Percentiles rank a stretch among this genome's conserved stretches.
These are phyloP conservation scores for Philhelius pedissequus DNA, from an alignment of 2,888 invertebrate species.

Conservation along the genomic window DNA sequence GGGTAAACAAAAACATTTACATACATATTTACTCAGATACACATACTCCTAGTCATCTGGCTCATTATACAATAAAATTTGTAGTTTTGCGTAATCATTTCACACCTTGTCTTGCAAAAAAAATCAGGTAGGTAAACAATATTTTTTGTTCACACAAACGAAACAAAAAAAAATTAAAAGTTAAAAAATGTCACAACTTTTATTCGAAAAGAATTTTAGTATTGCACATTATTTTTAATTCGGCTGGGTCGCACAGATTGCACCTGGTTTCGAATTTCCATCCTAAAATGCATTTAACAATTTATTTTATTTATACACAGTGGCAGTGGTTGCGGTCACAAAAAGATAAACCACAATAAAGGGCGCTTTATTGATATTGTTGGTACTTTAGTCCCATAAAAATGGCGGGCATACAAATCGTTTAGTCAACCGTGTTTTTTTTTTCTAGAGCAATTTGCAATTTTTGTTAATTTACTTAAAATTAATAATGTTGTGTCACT, in stretches of 20 bases:
- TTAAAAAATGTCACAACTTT: conserved; percentile 10
- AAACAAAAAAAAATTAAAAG: not conserved
- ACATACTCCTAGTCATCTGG: conserved; percentile 18
- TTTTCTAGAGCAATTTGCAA: not conserved
- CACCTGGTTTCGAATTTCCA: conserved; percentile 20
- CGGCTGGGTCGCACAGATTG: not conserved
- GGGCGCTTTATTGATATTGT: conserved; percentile 19
- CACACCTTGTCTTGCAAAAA: conserved; percentile 34
- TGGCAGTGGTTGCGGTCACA: conserved; percentile 9
- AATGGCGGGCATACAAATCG: conserved; percentile 4
- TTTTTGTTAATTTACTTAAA: not conserved
- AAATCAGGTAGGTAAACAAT: conserved; percentile 18
- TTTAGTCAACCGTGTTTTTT: conserved; percentile 12
- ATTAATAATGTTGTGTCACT: not conserved
- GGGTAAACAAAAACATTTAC: not conserved
- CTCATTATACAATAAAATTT: conserved; percentile 1
- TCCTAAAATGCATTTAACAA: conserved; percentile 32
- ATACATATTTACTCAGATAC: conserved; percentile 8
- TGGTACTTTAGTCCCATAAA: not conserved
- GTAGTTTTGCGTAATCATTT: conserved; percentile 27
- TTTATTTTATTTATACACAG: not conserved
- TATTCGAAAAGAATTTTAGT: conserved; percentile 30
- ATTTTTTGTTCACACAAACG: not conserved
- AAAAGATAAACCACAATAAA: conserved; percentile 38
- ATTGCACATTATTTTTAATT: conserved; percentile 28